Conservation (phyloP, 1,140 invertebrate genomes). For the Drosophila truncata region DNA sequence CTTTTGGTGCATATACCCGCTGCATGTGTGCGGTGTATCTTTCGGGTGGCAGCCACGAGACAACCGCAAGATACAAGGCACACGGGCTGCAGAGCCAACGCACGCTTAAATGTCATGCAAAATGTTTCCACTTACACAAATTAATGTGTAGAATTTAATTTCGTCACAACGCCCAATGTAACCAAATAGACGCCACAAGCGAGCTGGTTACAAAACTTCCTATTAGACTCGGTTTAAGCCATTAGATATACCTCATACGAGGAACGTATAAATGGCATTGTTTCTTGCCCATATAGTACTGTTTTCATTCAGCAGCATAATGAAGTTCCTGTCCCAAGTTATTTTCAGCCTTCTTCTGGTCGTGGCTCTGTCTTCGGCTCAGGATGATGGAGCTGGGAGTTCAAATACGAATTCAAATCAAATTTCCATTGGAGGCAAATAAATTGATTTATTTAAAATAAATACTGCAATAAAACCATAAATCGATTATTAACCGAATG, state of each 20-base stretch:
- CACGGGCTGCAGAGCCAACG: constrained; percentile 37
- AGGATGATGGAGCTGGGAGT: background rate
- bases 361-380: background rate
- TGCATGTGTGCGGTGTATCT: constrained; percentile 41
- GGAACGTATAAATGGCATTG: constrained; percentile 4
- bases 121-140: constrained; percentile 84
- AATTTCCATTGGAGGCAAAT: background rate
- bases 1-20: constrained; percentile 6
- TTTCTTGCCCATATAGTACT: background rate
- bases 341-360: background rate
- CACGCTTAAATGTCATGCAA: constrained; percentile 83
- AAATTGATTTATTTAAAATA: background rate
- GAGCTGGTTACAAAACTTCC: constrained; percentile 4
- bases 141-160: constrained; percentile 83
- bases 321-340: constrained; percentile 7
- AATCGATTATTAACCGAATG: no score
- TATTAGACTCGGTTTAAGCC: background rate
- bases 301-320: background rate
- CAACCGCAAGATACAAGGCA: constrained; percentile 44
- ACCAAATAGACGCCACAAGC: constrained; percentile 23
- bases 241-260: background rate
- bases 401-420: background rate
- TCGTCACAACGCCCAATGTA: constrained; percentile 48
- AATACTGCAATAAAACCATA: no score
- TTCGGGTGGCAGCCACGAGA: constrained; percentile 35